phyloP scores from a whole-genome alignment of 2,113 vertebrate genomes.

The Daboia siamensis region DNA sequence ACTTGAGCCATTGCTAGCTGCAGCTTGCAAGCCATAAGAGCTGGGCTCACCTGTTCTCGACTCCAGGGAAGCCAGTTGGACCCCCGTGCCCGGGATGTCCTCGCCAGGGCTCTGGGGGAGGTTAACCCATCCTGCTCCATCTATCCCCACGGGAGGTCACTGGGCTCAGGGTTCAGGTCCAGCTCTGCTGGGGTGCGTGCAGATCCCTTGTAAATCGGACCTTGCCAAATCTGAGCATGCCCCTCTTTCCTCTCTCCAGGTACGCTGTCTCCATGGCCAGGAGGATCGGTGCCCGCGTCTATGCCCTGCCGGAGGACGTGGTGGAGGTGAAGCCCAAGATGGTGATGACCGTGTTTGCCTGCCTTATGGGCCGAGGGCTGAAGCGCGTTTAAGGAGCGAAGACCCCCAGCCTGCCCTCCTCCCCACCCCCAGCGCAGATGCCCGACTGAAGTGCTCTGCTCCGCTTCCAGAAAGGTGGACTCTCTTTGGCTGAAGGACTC shows the following conservation, averaged over 20 bases:
- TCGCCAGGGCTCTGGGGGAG: background rate
- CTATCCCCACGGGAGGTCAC: background rate
- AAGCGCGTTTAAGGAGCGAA: slow-evolving; percentile 77
- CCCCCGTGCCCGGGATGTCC: background rate
- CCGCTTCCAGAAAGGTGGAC: slow-evolving; percentile 66
- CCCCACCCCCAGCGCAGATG: slow-evolving; percentile 52
- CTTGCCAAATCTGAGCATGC: background rate
- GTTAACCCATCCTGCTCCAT: background rate
- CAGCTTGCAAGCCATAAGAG: background rate
- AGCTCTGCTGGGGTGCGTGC: background rate
- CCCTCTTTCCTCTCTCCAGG: slow-evolving; percentile 56
- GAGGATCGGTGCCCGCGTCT: slow-evolving; percentile 88
- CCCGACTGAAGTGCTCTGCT: slow-evolving; percentile 70
- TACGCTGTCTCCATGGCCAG: slow-evolving; percentile 91
- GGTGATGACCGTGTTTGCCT: slow-evolving; percentile 96
- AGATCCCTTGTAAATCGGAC: background rate
- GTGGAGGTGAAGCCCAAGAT: slow-evolving; percentile 92
- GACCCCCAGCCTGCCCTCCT: slow-evolving; percentile 33
- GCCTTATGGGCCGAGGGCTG: slow-evolving; percentile 97
- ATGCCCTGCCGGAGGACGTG: slow-evolving; percentile 88
- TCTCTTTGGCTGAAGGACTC: slow-evolving; percentile 45
- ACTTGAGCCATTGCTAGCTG: background rate
- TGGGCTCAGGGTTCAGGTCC: background rate
- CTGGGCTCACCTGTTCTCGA: background rate
- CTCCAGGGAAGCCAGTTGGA: background rate